Percentiles rank a stretch among this genome's conserved stretches.
Evolutionary conservation across 2,888 invertebrate species (phyloP).

Genomic region (Eristalinus aeneus): DNA sequence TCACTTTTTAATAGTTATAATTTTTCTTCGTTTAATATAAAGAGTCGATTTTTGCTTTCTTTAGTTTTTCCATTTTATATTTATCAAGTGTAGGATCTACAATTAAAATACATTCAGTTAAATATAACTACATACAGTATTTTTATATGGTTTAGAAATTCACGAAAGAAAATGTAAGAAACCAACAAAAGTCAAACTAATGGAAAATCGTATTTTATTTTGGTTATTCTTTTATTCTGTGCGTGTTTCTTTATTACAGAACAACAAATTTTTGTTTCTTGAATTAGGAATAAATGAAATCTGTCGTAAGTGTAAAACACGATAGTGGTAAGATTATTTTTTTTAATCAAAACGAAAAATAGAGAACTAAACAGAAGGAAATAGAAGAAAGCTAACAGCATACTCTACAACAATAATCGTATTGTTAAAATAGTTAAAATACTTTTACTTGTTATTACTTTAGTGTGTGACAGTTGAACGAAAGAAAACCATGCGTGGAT

Average conservation of each 20-base stretch:
- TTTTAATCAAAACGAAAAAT: background rate
- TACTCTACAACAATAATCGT: background rate
- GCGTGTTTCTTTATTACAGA: conserved; percentile 57
- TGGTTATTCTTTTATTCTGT: conserved; percentile 40
- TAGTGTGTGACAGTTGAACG: conserved; percentile 17
- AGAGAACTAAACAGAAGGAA: background rate
- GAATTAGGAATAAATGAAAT: conserved; percentile 9
- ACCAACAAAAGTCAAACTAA: conserved; percentile 2
- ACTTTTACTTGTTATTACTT: background rate
- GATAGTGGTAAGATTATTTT: background rate
- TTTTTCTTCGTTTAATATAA: conserved; percentile 51
- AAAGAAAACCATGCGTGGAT: conserved; percentile 49
- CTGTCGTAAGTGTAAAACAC: background rate
- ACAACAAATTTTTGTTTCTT: background rate
- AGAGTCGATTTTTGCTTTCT: conserved; percentile 47
- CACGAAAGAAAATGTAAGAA: background rate
- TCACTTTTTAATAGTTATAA: conserved; percentile 30
- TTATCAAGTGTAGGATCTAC: conserved; percentile 13
- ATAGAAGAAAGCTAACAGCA: conserved; percentile 7
- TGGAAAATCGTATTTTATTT: background rate
- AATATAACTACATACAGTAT: conserved; percentile 20
- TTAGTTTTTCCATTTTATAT: conserved; percentile 3
- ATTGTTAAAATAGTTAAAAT: conserved; percentile 1
- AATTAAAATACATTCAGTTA: conserved; percentile 36
- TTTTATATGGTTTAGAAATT: conserved; percentile 15